Percentiles rank a stretch among this genome's conserved stretches.
Evolutionary conservation across 1,140 invertebrate genomes (phyloP).

Genomic region (Nylanderia fulva): DNA sequence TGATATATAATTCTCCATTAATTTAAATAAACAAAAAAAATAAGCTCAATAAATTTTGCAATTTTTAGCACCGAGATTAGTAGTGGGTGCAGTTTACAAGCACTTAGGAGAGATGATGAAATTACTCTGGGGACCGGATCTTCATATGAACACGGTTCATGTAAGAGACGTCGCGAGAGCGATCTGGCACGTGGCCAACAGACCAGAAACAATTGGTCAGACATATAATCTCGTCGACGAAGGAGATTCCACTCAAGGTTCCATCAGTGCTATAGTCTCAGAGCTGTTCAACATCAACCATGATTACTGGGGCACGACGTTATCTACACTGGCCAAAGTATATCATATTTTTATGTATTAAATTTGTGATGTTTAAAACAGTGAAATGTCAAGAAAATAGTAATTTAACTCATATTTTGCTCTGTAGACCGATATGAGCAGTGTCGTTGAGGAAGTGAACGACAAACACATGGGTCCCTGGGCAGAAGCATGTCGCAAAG

Average conservation of each 20-base stretch:
- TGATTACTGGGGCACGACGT: slow-evolving; percentile 93
- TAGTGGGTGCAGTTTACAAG: slow-evolving; percentile 95
- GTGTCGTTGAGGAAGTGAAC: slow-evolving; percentile 95
- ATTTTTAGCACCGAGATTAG: slow-evolving; percentile 91
- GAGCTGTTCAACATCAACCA: slow-evolving; percentile 95
- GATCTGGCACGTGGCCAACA: slow-evolving; percentile 89
- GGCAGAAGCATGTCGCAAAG: slow-evolving; percentile 93
- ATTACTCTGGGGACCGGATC: slow-evolving; percentile 93
- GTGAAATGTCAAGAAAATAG: slow-evolving; percentile 30
- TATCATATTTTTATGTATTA: background rate
- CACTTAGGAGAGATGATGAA: slow-evolving; percentile 96
- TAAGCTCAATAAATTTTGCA: slow-evolving; percentile 22
- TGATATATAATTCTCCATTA: background rate
- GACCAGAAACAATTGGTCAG: slow-evolving; percentile 86
- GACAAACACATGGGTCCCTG: slow-evolving; percentile 96
- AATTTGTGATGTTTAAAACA: background rate
- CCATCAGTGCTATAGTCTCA: slow-evolving; percentile 91
- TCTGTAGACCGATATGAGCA: slow-evolving; percentile 89
- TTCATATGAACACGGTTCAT: slow-evolving; percentile 95
- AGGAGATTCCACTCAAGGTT: slow-evolving; percentile 93
- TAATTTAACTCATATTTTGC: background rate
- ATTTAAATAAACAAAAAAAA: background rate
- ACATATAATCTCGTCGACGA: slow-evolving; percentile 94
- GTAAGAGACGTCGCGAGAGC: slow-evolving; percentile 93
- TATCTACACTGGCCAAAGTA: slow-evolving; percentile 93